A percentile compares a stretch with the other conserved stretches of the same genome.
Evolutionary conservation across 37 sponge, comb jelly and placozoan genomes (phyloP).

Genomic region (Petrosia ficiformis): DNA sequence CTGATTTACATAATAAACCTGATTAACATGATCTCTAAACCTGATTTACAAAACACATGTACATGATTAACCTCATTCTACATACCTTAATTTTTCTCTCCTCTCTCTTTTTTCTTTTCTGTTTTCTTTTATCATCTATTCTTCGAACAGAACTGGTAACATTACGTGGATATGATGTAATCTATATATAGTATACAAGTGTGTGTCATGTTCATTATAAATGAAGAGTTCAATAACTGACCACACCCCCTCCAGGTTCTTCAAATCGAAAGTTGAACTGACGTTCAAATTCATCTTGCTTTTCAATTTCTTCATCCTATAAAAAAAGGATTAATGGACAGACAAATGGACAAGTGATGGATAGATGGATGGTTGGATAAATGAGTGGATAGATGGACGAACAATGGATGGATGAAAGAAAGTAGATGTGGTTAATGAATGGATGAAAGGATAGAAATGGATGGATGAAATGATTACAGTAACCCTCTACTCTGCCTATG

Average conservation of each 20-base stretch:
- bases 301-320: slow-evolving; percentile 76
- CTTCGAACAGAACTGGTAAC: slow-evolving; percentile 75
- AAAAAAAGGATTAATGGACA: neutral
- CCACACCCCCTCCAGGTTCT: slow-evolving; percentile 56
- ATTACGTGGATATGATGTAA: slow-evolving; percentile 72
- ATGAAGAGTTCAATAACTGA: slow-evolving; percentile 12
- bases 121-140: slow-evolving; percentile 62
- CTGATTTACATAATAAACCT: no score
- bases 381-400: no score
- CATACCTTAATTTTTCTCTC: slow-evolving; percentile 65
- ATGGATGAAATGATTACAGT: no score
- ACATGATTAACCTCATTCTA: no score
- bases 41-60: no score
- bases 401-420: no score
- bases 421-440: no score
- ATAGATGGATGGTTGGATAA: no score
- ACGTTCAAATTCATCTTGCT: slow-evolving; percentile 89
- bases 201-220: neutral
- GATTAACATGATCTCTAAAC: no score
- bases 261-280: slow-evolving; percentile 92
- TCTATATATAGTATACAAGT: slow-evolving; percentile 26
- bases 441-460: no score
- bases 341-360: no score
- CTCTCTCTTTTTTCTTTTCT: slow-evolving; percentile 70
- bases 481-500: no score